Evolutionary conservation across 2,797 vertebrate species (phyloP).

Genomic region (Myiotriccus ornatus): DNA sequence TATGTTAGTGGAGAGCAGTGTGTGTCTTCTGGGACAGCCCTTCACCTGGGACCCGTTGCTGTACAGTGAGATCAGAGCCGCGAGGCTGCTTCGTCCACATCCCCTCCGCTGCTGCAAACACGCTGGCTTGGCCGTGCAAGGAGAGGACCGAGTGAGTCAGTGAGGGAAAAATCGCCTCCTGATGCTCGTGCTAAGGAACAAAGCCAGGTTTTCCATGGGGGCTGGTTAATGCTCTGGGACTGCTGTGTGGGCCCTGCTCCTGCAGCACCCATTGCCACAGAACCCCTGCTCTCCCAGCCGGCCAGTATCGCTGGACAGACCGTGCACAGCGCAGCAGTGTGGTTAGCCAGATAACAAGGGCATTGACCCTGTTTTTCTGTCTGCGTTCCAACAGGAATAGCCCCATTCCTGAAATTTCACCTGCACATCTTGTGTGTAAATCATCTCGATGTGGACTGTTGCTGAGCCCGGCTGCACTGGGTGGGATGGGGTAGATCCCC

Average conservation of each 20-base stretch:
- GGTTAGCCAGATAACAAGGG: not conserved
- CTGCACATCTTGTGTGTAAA: not conserved
- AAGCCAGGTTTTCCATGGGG: not conserved
- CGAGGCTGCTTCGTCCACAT: not conserved
- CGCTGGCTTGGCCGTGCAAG: not conserved
- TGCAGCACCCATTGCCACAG: not conserved
- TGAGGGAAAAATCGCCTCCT: not conserved
- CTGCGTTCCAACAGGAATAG: not conserved
- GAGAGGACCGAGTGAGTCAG: not conserved
- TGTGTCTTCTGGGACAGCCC: not conserved
- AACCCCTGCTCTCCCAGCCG: not conserved
- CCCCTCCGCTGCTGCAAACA: not conserved
- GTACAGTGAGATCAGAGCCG: not conserved
- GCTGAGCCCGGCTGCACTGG: fast-evolving
- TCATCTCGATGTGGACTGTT: not conserved
- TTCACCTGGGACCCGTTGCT: not conserved
- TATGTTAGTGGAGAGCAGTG: not conserved
- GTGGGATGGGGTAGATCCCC: not conserved
- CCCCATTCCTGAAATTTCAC: not conserved
- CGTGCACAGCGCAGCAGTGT: not conserved
- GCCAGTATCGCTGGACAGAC: not conserved
- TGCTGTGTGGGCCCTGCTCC: not conserved
- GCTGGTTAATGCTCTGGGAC: not conserved
- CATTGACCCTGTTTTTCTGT: not conserved
- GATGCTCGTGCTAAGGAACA: not conserved